Percentiles rank a stretch among this genome's conserved stretches.
Evolutionary conservation across 2,888 invertebrate species (phyloP).

Genomic region (Drosophila hamatofila): DNA sequence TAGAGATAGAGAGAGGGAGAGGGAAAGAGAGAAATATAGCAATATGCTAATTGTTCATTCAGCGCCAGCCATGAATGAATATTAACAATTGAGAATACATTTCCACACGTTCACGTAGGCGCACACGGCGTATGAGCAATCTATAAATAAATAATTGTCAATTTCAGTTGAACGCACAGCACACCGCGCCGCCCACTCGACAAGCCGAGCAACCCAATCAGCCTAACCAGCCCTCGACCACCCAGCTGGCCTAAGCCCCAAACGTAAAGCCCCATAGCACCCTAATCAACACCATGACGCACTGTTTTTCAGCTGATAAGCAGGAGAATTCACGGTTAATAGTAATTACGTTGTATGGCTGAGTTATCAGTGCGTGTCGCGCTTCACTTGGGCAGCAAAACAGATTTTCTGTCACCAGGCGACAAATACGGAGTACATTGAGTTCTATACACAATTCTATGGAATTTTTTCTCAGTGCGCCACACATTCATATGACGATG

Average conservation of each 20-base stretch:
- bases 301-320: constrained; percentile 51
- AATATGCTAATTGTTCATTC: constrained; percentile 34
- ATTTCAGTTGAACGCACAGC: constrained; percentile 46
- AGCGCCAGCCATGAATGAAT: constrained; percentile 56
- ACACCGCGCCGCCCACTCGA: constrained; percentile 5
- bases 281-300: constrained; percentile 55
- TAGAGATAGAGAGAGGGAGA: too few species aligned
- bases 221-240: neutral
- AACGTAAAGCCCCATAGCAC: constrained; percentile 16
- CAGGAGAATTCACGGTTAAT: constrained; percentile 60
- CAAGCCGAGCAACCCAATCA: neutral
- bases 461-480: constrained; percentile 17
- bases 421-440: constrained; percentile 18
- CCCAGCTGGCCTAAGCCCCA: constrained; percentile 12
- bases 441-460: neutral
- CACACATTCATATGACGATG: constrained; percentile 27
- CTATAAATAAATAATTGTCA: constrained; percentile 65
- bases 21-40: neutral
- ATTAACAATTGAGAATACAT: constrained; percentile 41
- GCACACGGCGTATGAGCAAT: constrained; percentile 61
- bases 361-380: constrained; percentile 58
- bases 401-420: constrained; percentile 63
- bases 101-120: constrained; percentile 41
- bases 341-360: constrained; percentile 55
- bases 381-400: constrained; percentile 21